A percentile compares a stretch with the other conserved stretches of the same genome.
phyloP scores from a whole-genome alignment of 2,113 vertebrate species.

The Neodontobutis hainanensis region DNA sequence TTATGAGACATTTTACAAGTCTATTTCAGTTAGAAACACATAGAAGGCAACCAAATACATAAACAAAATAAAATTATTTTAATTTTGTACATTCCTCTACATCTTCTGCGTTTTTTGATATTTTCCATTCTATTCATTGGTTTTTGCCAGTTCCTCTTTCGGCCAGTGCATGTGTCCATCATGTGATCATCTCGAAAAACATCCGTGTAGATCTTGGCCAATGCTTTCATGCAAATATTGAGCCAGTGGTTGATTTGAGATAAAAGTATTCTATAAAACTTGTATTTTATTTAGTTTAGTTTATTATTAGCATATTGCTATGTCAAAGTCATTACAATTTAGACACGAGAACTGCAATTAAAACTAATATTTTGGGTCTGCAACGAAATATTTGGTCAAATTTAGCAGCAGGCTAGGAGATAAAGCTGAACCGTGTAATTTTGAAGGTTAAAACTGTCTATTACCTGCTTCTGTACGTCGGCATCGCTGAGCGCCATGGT shows the following conservation, averaged over 20 bases:
- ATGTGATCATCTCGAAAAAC: constrained; percentile 58
- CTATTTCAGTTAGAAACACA: neutral
- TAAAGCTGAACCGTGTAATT: neutral
- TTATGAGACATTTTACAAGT: constrained; percentile 15
- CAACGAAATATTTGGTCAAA: fast-evolving
- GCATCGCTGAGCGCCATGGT: constrained; percentile 97
- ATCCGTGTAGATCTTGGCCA: constrained; percentile 8
- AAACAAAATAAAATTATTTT: too few species aligned
- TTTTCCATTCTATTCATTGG: neutral
- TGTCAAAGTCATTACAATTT: constrained; percentile 58
- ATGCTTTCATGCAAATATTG: neutral
- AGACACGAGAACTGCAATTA: neutral
- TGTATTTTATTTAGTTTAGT: neutral
- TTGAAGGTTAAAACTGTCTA: constrained; percentile 34
- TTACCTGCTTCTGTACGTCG: constrained; percentile 97
- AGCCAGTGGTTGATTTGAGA: neutral
- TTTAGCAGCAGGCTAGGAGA: too few species aligned
- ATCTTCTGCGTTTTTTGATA: too few species aligned
- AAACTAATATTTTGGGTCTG: neutral
- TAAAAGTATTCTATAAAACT: too few species aligned
- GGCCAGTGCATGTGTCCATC: constrained; percentile 56
- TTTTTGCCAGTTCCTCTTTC: constrained; percentile 57
- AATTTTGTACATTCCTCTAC: too few species aligned
- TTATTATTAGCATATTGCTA: constrained; percentile 20
- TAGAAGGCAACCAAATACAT: neutral